Conservation (phyloP, 2,888 invertebrate genomes). For the Mesorhabditis spiculigera region DNA sequence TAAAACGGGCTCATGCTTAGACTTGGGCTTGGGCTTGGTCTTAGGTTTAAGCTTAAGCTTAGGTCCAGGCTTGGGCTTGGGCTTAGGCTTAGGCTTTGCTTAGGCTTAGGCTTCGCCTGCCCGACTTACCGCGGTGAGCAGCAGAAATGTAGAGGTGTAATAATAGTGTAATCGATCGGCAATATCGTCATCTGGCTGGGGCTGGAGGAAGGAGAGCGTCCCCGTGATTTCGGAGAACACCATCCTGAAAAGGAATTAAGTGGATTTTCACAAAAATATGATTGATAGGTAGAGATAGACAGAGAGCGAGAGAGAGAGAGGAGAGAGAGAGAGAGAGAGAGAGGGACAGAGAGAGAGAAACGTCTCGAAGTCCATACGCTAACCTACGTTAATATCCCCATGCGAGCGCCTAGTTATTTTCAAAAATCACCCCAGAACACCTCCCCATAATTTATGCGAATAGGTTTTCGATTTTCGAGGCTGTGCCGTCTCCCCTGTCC, state of each 20-base stretch:
- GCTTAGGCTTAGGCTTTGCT: background rate
- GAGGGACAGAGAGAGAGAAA: no score
- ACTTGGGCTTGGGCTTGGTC: background rate
- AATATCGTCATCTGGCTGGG: conserved; percentile 56
- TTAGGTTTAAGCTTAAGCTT: background rate
- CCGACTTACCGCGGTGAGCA: conserved; percentile 59
- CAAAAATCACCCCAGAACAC: no score
- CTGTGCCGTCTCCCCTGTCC: no score
- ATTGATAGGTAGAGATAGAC: no score
- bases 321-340: no score
- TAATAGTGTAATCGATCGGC: conserved; percentile 62
- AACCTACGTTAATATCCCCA: no score
- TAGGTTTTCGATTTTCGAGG: no score
- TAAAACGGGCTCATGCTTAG: conserved; percentile 13
- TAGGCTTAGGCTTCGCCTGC: background rate
- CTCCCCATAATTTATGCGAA: no score
- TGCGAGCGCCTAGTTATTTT: no score
- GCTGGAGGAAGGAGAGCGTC: conserved; percentile 54
- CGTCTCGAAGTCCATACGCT: no score
- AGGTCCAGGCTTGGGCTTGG: background rate
- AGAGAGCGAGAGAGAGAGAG: no score
- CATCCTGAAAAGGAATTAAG: conserved; percentile 38
- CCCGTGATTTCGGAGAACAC: conserved; percentile 57
- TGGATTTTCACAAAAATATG: no score
- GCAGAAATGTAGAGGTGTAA: conserved; percentile 63